Evolutionary conservation across 2,113 vertebrate genomes (phyloP), one percentile per base, ranked within the genome.

Genomic region (Zeus faber): DNA sequence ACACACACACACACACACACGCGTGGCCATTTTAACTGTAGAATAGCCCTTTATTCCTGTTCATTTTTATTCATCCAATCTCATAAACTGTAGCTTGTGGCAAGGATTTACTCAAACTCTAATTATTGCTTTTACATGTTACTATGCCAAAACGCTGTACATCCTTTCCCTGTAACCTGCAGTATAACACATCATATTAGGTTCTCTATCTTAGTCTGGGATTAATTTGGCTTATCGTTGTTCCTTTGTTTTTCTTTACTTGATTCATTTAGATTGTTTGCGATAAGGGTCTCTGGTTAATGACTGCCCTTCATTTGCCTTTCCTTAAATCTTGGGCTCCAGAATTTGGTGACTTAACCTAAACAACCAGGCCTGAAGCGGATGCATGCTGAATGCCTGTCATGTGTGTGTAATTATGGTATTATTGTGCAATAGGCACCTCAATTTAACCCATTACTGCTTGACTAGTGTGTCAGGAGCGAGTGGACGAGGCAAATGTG

Each of bases 361-460:
- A 47, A 72, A 62, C 52, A 72, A 72, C 65, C 60, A 68, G 40
- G 62, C 43, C 58, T 23, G 46, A 61, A 49, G 51, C 56, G 44
- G 58, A 51, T 37, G 17, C 45, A 48, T 50, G 37, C 25, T 22
- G 31, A 51, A 54, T 46, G 46, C 21, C n/a, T n/a, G 50, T 52
- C 22, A 22, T 46, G 37, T 49, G 73, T 31, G n/a, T 80, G 58
- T 85, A 76, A 88, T 87, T 84, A 66, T 61, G 51, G 54, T 61
- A 67, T 83, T 80, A 81, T 61, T 65, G 67, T 43, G 56, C 60
- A 78, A 81, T 79, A 79, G 68, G 62, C 67, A 47, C 62, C 53
- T 72, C 68, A 73, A 68, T 77, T 85, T 79, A 70, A 67, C 71
- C 72, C 74, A 79, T 79, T 77, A 61, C 44, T 64, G 64, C 63